Percentiles rank a stretch among this genome's conserved stretches.
These are phyloP conservation scores for Lapara coniferarum DNA, from an alignment of 2,888 invertebrate species.

Conservation along the genomic window DNA sequence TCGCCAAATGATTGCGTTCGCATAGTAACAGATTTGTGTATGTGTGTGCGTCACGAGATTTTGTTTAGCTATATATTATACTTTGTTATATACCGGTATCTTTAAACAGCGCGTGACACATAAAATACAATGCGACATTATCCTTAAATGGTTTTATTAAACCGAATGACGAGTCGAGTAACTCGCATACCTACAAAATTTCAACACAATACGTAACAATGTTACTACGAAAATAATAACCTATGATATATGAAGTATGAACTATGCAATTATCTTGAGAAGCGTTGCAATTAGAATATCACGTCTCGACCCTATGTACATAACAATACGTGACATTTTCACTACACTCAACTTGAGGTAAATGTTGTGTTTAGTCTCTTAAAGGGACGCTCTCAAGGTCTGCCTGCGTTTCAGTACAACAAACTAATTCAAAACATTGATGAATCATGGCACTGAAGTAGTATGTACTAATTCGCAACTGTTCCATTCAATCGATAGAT, in stretches of 20 bases:
- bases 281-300: constrained; percentile 32
- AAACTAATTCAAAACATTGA: neutral
- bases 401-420: neutral
- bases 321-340: constrained; percentile 36
- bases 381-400: constrained; percentile 1
- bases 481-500: neutral
- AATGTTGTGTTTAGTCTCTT: constrained; percentile 10
- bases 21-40: constrained; percentile 31
- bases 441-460: neutral
- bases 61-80: neutral
- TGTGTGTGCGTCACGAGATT: neutral
- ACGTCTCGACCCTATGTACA: constrained; percentile 33
- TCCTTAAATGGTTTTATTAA: too few relatives aligned
- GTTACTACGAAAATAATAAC: neutral
- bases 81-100: neutral
- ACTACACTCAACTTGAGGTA: constrained; percentile 8
- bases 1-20: constrained; percentile 19
- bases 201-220: too few relatives aligned
- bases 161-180: too few relatives aligned
- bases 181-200: too few relatives aligned
- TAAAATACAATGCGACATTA: too few relatives aligned
- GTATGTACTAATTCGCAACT: neutral
- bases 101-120: too few relatives aligned
- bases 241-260: too few relatives aligned
- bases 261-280: neutral